These are phyloP conservation scores for Tribolium freemani DNA, from an alignment of 2,888 invertebrate genomes.

Conservation along the genomic window DNA sequence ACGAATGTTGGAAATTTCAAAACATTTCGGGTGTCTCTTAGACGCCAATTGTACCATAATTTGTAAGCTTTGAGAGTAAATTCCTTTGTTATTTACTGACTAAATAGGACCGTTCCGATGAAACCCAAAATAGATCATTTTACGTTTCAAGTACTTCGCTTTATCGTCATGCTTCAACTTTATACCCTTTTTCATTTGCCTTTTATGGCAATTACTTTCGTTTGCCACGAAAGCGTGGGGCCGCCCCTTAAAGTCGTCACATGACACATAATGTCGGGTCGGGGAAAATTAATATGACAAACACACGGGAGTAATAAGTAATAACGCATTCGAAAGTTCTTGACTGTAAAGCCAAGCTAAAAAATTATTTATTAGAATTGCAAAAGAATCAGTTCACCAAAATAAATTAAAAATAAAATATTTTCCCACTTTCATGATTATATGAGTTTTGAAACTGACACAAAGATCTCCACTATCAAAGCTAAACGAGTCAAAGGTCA, in stretches of 20 bases:
- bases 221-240: neutral
- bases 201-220: slow-evolving; percentile 1
- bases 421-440: no score
- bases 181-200: neutral
- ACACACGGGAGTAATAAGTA: no score
- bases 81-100: slow-evolving; percentile 26
- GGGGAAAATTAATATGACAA: neutral
- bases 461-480: no score
- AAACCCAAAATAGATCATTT: slow-evolving; percentile 11
- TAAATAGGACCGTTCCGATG: slow-evolving; percentile 7
- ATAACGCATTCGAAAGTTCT: no score
- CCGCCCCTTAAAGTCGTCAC: neutral
- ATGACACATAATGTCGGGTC: neutral
- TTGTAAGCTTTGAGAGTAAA: slow-evolving; percentile 13
- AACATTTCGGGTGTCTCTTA: slow-evolving; percentile 6
- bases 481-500: no score
- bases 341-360: no score
- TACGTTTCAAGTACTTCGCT: slow-evolving; percentile 5
- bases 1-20: slow-evolving; percentile 17
- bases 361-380: no score
- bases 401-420: no score
- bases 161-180: neutral
- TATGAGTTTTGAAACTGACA: no score
- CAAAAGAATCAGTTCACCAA: no score
- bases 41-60: slow-evolving; percentile 23